Evolutionary conservation across 2,888 invertebrate species (phyloP).

Genomic region (Caenorhabditis virilis): DNA sequence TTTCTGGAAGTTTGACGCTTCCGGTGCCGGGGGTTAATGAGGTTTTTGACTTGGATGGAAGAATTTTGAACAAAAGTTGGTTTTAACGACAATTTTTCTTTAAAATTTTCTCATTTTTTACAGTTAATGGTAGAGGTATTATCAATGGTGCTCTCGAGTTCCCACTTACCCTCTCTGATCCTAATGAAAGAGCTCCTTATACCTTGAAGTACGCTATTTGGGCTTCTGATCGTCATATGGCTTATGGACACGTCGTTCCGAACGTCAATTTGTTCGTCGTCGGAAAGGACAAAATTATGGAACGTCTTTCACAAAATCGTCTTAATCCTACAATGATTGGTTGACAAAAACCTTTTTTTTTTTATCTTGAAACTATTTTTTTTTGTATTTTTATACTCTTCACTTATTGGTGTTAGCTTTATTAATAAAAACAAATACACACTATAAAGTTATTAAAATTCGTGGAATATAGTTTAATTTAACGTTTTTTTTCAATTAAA

Average conservation of each 20-base stretch:
- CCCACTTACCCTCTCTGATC: slow-evolving; percentile 58
- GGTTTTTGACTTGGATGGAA: slow-evolving; percentile 58
- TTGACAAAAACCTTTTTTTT: no score
- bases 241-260: slow-evolving; percentile 52
- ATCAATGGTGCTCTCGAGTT: slow-evolving; percentile 55
- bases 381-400: no score
- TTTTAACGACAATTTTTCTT: not conserved
- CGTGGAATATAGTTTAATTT: no score
- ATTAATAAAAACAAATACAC: no score
- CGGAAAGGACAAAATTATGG: slow-evolving; percentile 52
- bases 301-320: slow-evolving; percentile 48
- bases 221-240: slow-evolving; percentile 36
- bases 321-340: slow-evolving; percentile 57
- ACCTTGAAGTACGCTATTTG: slow-evolving; percentile 44
- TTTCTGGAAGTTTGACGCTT: slow-evolving; percentile 48
- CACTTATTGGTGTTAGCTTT: no score
- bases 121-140: slow-evolving; percentile 40
- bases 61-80: slow-evolving; percentile 46
- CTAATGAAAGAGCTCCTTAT: slow-evolving; percentile 57
- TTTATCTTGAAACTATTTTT: no score
- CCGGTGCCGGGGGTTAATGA: slow-evolving; percentile 59
- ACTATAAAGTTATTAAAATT: no score
- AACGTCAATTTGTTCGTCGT: slow-evolving; percentile 49
- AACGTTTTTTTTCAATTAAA: no score
- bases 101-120: not conserved